Evolutionary conservation across 2,797 vertebrate species (phyloP), one percentile per base, ranked within the genome.

Genomic region (Rhinogobio ventralis): DNA sequence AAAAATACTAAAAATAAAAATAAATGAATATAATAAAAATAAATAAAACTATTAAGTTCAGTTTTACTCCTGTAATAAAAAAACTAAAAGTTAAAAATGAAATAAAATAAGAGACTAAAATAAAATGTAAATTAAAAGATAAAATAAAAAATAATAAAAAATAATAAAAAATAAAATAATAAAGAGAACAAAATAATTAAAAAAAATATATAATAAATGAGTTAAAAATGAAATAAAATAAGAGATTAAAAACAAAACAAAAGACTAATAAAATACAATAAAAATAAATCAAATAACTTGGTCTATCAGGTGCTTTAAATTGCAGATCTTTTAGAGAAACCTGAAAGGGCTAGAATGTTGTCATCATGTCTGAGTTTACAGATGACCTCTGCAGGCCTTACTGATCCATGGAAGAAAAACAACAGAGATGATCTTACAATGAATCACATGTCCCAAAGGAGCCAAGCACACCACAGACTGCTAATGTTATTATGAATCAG

Each of bases 311-410:
- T 74, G 20, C 33, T 76, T 2, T 17, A 57, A 57, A 7, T n/a
- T 42, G 10, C 19, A 67, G 25, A 30, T 67, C 42, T 49, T 49
- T 64, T 19, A 64, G 57, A 60, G 42, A 28, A 78, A 6, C 28
- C 42, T 67, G 62, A 49, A 30, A 23, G 25, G 60, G 2, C 39
- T 19, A 53, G 60, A 71, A 73, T 73, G 39, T 49, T 62, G 83
- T 90, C 69, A 86, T 84, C 80, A 73, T 36, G 88, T 51, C 62
- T 30, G 78, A 79, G 62, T 80, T 67, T 80, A 66, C 74, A n/a
- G 64, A 78, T 69, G 62, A 83, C 73, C 73, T 68, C 81, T 17
- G 28, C 23, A 81, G 15, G 67, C 46, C 68, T 81, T 13, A 42
- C 79, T 60, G 67, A 55, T 81, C 42, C 81, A 66, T n/a, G 17